These are phyloP conservation scores for Cynopterus brachyotis DNA, from an alignment of 2,113 vertebrate genomes.

Conservation along the genomic window DNA sequence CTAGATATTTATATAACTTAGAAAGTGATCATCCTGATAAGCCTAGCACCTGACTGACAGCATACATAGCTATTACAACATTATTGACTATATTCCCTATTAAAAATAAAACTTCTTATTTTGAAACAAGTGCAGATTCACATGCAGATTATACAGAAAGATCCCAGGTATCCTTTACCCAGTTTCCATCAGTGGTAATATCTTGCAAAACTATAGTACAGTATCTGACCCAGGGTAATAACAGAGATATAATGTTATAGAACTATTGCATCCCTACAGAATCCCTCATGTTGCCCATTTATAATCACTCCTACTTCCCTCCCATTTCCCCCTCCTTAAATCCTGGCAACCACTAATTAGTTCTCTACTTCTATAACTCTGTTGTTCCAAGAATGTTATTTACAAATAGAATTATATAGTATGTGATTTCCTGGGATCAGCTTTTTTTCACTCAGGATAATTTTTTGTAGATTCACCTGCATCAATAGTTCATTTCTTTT, in stretches of 20 bases:
- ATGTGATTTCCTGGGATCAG: not conserved
- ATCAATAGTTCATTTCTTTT: not conserved
- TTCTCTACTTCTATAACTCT: not conserved
- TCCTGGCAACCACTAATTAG: not conserved
- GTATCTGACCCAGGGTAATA: not conserved
- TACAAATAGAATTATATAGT: not conserved
- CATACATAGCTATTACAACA: not conserved
- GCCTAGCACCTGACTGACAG: not conserved
- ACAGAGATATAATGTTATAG: fast-evolving
- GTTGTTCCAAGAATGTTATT: not conserved
- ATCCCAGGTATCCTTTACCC: not conserved
- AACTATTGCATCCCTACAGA: not conserved
- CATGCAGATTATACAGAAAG: not conserved
- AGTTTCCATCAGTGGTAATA: not conserved
- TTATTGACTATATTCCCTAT: not conserved
- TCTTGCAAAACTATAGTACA: not conserved
- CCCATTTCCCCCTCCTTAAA: not conserved
- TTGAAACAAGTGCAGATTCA: not conserved
- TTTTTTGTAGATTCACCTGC: not conserved
- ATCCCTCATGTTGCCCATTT: no score
- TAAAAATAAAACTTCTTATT: not conserved
- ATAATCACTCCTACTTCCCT: not conserved
- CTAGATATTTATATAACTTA: not conserved
- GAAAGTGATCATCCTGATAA: not conserved
- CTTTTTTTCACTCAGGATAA: not conserved